These are phyloP conservation scores for Malachius bipustulatus DNA, from an alignment of 2,888 invertebrate species.

Conservation along the genomic window DNA sequence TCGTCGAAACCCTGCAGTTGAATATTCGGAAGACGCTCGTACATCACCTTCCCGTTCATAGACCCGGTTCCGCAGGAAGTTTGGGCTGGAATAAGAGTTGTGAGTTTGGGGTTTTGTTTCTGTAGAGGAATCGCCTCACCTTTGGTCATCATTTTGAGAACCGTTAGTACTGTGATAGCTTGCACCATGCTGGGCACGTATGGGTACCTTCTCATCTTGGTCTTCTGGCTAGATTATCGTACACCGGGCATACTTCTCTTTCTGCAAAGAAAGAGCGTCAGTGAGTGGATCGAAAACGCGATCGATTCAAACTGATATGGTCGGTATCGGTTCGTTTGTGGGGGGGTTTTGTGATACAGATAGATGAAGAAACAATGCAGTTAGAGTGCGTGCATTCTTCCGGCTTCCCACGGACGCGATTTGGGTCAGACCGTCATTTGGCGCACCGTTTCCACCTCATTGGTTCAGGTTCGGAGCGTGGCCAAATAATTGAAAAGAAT, in stretches of 20 bases:
- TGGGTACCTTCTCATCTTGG: slow-evolving; percentile 49
- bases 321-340: too few species aligned
- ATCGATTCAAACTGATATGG: too few species aligned
- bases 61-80: slow-evolving; percentile 84
- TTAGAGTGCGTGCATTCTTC: slow-evolving; percentile 19
- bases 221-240: slow-evolving; percentile 25
- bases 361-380: slow-evolving; percentile 12
- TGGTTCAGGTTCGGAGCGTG: too few species aligned
- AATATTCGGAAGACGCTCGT: slow-evolving; percentile 79
- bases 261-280: not conserved
- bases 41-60: slow-evolving; percentile 64
- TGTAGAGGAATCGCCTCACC: slow-evolving; percentile 43
- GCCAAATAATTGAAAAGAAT: too few species aligned
- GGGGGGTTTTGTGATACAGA: too few species aligned
- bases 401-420: slow-evolving; percentile 25
- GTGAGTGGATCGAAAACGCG: not conserved
- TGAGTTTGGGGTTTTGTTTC: slow-evolving; percentile 4
- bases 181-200: slow-evolving; percentile 60
- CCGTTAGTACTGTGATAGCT: slow-evolving; percentile 74
- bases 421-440: slow-evolving; percentile 16
- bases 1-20: slow-evolving; percentile 83
- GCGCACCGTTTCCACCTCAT: too few species aligned
- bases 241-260: slow-evolving; percentile 35
- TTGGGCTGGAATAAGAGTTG: slow-evolving; percentile 50
- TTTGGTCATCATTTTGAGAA: slow-evolving; percentile 69